Evolutionary conservation across 1,140 invertebrate species (phyloP).

Genomic region (Sitophilus oryzae): DNA sequence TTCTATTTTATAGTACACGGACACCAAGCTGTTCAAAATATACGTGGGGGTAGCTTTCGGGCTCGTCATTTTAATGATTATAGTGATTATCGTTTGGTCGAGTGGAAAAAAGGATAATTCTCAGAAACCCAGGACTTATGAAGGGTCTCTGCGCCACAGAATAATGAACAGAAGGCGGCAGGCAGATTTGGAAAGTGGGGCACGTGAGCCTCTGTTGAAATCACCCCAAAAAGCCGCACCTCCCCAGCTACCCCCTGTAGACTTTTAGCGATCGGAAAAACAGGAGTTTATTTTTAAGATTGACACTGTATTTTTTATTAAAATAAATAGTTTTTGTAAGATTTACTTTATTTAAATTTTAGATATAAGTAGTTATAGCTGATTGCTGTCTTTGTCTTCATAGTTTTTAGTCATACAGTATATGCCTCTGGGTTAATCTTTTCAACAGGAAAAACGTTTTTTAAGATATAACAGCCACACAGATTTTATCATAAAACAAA

Average conservation of each 20-base stretch:
- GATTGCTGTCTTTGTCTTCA: too few species aligned
- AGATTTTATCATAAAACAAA: too few species aligned
- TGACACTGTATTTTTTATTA: too few species aligned
- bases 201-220: slow-evolving; percentile 14
- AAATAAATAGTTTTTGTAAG: too few species aligned
- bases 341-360: too few species aligned
- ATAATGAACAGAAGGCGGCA: slow-evolving; percentile 15
- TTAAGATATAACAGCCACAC: too few species aligned
- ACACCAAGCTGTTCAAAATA: slow-evolving; percentile 31
- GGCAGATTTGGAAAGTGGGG: slow-evolving; percentile 17
- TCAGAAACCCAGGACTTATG: slow-evolving; percentile 2
- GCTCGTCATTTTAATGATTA: slow-evolving; percentile 23
- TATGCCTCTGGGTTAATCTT: too few species aligned
- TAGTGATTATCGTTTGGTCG: slow-evolving; percentile 26
- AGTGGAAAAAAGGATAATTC: slow-evolving; percentile 15
- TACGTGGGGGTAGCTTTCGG: slow-evolving; percentile 31
- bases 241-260: slow-evolving; percentile 30
- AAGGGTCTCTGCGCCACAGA: slow-evolving; percentile 17
- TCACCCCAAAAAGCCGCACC: slow-evolving; percentile 11
- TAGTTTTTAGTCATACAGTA: too few species aligned
- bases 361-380: too few species aligned
- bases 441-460: too few species aligned
- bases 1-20: slow-evolving; percentile 29
- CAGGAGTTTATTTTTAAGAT: background rate
- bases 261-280: slow-evolving; percentile 26